Conservation (phyloP, 2,113 vertebrate species). For the Edolisoma coerulescens region DNA sequence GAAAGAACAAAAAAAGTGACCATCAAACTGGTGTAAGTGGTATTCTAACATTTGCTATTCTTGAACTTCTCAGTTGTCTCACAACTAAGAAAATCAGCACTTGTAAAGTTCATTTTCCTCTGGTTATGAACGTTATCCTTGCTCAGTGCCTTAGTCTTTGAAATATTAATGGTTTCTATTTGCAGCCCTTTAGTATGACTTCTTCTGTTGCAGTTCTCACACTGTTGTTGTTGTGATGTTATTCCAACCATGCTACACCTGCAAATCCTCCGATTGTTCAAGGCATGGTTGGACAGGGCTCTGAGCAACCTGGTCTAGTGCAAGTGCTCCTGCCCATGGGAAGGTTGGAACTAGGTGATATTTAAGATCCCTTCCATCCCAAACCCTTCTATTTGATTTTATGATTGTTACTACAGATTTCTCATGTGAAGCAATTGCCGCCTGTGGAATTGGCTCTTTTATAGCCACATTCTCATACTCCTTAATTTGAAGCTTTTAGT, state of each 20-base stretch:
- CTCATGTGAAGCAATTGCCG: neutral
- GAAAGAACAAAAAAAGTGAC: neutral
- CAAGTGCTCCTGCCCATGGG: neutral
- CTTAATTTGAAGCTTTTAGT: neutral
- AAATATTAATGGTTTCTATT: neutral
- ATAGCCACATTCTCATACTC: neutral
- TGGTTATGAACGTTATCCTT: neutral
- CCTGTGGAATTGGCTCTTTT: neutral
- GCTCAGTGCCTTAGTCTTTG: neutral
- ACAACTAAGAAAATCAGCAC: neutral
- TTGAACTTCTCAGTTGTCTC: neutral
- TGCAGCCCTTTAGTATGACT: neutral
- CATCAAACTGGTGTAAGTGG: neutral
- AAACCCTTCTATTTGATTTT: neutral
- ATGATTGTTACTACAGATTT: neutral
- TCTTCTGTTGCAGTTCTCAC: neutral
- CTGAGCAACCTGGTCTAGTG: neutral
- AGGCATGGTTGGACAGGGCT: neutral
- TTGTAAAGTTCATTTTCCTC: neutral
- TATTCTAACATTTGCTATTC: neutral
- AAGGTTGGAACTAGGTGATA: neutral
- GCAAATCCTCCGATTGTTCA: neutral
- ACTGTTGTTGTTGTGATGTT: neutral
- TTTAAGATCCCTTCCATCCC: neutral
- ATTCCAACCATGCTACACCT: neutral